These are phyloP conservation scores for Fukomys damarensis DNA, from an alignment of 2,113 vertebrate species.

Conservation along the genomic window DNA sequence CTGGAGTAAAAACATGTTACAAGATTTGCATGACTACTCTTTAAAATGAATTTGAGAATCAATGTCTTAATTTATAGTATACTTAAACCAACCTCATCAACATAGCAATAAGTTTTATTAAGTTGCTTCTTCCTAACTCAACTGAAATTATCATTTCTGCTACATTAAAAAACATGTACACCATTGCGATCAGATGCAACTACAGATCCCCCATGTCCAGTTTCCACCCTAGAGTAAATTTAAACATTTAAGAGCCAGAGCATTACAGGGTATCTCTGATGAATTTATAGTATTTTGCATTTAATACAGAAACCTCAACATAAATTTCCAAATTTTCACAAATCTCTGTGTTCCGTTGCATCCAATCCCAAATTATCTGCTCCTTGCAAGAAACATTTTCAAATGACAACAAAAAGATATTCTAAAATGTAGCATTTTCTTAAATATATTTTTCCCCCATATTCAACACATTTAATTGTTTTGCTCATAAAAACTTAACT, in stretches of 20 bases:
- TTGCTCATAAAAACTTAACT: neutral
- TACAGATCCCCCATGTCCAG: neutral
- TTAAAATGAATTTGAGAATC: constrained; percentile 19
- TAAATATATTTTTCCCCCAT: neutral
- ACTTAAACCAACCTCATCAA: neutral
- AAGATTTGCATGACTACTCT: neutral
- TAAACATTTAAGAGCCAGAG: neutral
- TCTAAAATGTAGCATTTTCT: neutral
- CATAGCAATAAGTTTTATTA: neutral
- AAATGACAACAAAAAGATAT: neutral
- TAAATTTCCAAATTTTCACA: neutral
- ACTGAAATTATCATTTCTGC: neutral
- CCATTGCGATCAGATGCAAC: neutral
- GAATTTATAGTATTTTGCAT: neutral
- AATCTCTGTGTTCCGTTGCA: neutral
- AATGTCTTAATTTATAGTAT: neutral
- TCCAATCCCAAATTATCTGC: neutral
- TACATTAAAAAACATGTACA: neutral
- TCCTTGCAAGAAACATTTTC: neutral
- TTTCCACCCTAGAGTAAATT: neutral
- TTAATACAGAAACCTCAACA: neutral
- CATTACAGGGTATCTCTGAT: neutral
- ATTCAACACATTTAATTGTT: neutral
- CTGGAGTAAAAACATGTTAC: neutral
- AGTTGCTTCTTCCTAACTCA: constrained; percentile 26